Evolutionary conservation across 2,888 invertebrate genomes (phyloP).

Genomic region (Ceramica pisi): DNA sequence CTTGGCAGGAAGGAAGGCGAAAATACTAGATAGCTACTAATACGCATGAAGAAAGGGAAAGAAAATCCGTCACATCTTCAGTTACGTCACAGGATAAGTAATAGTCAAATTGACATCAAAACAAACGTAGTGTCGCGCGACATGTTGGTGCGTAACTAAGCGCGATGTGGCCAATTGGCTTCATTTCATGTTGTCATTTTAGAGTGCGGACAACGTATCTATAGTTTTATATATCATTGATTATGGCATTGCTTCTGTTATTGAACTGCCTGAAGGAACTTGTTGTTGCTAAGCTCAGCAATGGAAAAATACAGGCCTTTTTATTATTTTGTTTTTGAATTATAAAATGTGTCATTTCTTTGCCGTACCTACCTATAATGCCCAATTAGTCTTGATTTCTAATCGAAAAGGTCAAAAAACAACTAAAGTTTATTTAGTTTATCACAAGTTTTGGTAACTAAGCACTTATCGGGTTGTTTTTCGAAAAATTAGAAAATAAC

Average conservation of each 20-base stretch:
- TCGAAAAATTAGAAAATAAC: neutral
- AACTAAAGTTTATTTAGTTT: constrained; percentile 26
- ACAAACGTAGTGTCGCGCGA: too few species aligned
- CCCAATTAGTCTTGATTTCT: constrained; percentile 12
- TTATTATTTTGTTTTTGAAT: neutral
- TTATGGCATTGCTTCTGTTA: constrained; percentile 1
- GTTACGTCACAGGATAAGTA: too few species aligned
- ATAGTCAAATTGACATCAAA: too few species aligned
- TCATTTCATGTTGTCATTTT: too few species aligned
- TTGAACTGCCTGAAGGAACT: neutral
- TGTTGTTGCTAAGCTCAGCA: neutral
- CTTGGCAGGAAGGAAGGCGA: constrained; percentile 27
- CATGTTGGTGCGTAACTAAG: too few species aligned
- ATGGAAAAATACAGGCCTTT: neutral
- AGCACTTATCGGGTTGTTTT: constrained; percentile 1
- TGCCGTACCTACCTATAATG: neutral
- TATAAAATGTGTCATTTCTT: neutral
- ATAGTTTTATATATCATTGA: too few species aligned
- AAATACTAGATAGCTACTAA: too few species aligned
- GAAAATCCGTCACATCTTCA: too few species aligned
- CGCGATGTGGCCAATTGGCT: too few species aligned
- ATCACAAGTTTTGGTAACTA: constrained; percentile 1
- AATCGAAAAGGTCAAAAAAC: constrained; percentile 40
- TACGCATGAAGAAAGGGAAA: too few species aligned
- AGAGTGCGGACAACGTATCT: too few species aligned